Percentiles rank a stretch among this genome's conserved stretches.
These are phyloP conservation scores for Delichon dasypus DNA, from an alignment of 2,797 vertebrate genomes.

Conservation along the genomic window DNA sequence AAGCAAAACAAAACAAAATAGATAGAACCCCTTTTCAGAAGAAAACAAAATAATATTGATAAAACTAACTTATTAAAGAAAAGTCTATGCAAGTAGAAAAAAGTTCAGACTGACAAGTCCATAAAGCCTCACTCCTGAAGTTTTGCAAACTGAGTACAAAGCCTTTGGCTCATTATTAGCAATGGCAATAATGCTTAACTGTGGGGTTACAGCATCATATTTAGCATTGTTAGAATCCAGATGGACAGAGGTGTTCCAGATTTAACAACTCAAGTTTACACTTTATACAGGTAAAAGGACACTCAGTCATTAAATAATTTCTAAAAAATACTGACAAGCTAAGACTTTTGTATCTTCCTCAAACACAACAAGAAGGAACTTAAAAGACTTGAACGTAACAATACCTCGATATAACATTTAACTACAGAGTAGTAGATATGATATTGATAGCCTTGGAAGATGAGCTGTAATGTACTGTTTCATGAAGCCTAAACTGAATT, in stretches of 20 bases:
- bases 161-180: rapidly evolving
- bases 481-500: neutral
- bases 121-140: neutral
- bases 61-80: neutral
- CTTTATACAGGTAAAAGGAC: neutral
- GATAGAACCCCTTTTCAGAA: neutral
- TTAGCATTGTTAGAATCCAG: neutral
- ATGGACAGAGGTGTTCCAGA: neutral
- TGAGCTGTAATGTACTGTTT: neutral
- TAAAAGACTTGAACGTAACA: neutral
- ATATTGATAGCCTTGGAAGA: neutral
- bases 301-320: neutral
- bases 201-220: neutral
- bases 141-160: neutral
- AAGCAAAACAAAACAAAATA: neutral
- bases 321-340: neutral
- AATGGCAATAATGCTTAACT: neutral
- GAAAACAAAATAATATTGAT: neutral
- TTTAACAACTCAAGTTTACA: neutral
- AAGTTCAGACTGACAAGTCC: neutral
- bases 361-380: neutral
- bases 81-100: neutral
- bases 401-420: neutral
- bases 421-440: neutral
- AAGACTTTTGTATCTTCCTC: neutral